These are phyloP conservation scores for Bemisia tabaci DNA, from an alignment of 1,140 invertebrate genomes.

Conservation along the genomic window DNA sequence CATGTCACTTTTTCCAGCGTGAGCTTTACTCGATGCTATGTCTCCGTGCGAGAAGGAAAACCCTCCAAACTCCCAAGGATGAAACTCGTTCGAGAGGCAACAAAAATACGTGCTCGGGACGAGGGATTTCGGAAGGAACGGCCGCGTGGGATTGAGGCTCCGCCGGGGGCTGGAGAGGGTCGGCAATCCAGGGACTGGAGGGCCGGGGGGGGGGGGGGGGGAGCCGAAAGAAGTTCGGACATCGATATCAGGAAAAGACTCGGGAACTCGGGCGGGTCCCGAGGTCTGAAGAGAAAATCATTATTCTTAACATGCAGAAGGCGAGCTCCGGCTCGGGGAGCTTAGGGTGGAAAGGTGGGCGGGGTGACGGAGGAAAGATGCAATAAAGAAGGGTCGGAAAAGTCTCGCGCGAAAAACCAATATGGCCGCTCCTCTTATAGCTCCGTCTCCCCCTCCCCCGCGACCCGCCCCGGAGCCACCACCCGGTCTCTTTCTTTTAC, in stretches of 20 bases:
- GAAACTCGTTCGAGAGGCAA: too few species aligned
- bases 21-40: too few species aligned
- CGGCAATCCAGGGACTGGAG: not conserved
- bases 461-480: too few species aligned
- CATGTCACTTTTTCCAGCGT: too few species aligned
- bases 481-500: not conserved
- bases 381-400: not conserved
- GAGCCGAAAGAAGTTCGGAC: not conserved
- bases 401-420: not conserved
- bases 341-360: not conserved
- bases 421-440: not conserved
- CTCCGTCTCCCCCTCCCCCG: not conserved
- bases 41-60: too few species aligned
- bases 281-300: not conserved
- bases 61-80: too few species aligned
- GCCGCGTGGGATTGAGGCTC: too few species aligned
- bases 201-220: too few species aligned
- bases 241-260: not conserved
- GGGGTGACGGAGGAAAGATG: not conserved
- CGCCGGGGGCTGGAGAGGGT: not conserved
- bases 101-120: too few species aligned
- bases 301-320: not conserved
- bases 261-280: too few species aligned
- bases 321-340: not conserved
- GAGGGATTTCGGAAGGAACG: too few species aligned